Evolutionary conservation across 2,113 vertebrate species (phyloP).

Genomic region (Plestiodon gilberti): DNA sequence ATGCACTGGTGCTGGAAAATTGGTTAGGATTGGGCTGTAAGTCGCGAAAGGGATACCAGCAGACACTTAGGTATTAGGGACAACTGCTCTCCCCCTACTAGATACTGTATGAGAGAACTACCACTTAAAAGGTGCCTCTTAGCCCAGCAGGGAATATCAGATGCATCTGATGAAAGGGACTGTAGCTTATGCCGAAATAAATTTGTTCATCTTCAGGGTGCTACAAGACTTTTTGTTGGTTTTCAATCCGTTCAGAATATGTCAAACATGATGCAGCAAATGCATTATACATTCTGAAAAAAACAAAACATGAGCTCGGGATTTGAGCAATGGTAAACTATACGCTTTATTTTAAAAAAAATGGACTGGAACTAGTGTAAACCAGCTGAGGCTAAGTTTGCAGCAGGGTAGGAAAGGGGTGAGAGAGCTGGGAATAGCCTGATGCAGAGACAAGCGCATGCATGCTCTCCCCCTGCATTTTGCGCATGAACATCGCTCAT

Average conservation of each 20-base stretch:
- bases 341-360: constrained; percentile 26
- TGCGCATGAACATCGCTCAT: constrained; percentile 36
- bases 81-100: no score
- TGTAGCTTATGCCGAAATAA: no score
- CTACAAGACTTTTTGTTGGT: no score
- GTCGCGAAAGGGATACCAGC: no score
- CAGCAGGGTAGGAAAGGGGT: constrained; percentile 11
- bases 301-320: not conserved
- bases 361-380: not conserved
- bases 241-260: rapidly evolving
- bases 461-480: constrained; percentile 14
- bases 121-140: no score
- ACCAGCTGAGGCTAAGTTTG: not conserved
- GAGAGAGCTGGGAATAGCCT: not conserved
- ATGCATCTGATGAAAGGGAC: no score
- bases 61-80: no score
- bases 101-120: no score
- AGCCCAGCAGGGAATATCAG: no score
- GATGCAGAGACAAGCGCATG: constrained; percentile 9
- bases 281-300: not conserved
- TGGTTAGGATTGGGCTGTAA: no score
- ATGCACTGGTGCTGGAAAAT: no score
- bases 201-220: no score
- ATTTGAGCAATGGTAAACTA: not conserved
- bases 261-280: not conserved